A percentile compares a stretch with the other conserved stretches of the same genome.
phyloP scores from a whole-genome alignment of 2,888 invertebrate species.

The Amaurobius ferox region DNA sequence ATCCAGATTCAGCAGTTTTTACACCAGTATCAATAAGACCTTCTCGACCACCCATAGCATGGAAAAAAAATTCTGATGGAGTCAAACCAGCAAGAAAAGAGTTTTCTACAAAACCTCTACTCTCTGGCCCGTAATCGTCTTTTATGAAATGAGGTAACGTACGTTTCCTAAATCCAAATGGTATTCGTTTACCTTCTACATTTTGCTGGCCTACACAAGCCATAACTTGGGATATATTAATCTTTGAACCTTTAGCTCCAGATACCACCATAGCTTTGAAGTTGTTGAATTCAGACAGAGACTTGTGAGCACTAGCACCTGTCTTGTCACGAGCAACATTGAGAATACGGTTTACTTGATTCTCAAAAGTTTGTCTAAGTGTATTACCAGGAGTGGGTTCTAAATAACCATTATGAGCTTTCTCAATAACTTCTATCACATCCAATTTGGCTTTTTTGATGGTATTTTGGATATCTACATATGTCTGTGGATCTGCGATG shows the following conservation, averaged over 20 bases:
- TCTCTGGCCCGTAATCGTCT: conserved; percentile 99
- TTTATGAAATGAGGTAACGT: conserved; percentile 99
- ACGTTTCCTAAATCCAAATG: conserved; percentile 98
- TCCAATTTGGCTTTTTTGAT: conserved; percentile 99
- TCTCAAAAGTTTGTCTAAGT: conserved; percentile 98
- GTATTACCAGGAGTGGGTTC: conserved; percentile 99
- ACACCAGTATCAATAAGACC: conserved; percentile 99
- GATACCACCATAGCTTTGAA: conserved; percentile 99
- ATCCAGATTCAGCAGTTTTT: conserved; percentile 99
- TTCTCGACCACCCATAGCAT: conserved; percentile 99
- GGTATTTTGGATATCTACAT: conserved; percentile 97
- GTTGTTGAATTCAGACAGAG: conserved; percentile 98
- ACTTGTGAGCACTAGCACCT: conserved; percentile 99
- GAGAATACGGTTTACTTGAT: conserved; percentile 96
- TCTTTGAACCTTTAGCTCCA: conserved; percentile 99
- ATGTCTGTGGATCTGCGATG: conserved; percentile 99
- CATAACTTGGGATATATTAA: conserved; percentile 99
- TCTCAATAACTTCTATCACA: conserved; percentile 99
- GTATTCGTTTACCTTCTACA: conserved; percentile 99
- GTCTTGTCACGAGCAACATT: conserved; percentile 99
- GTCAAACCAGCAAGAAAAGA: conserved; percentile 99
- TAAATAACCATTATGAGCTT: conserved; percentile 99
- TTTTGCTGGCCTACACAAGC: conserved; percentile 99
- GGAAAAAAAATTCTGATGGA: conserved; percentile 99
- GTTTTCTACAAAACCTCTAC: conserved; percentile 99